A percentile compares a stretch with the other conserved stretches of the same genome.
Evolutionary conservation across 2,113 vertebrate species (phyloP).

Genomic region (Lutjanus erythropterus): DNA sequence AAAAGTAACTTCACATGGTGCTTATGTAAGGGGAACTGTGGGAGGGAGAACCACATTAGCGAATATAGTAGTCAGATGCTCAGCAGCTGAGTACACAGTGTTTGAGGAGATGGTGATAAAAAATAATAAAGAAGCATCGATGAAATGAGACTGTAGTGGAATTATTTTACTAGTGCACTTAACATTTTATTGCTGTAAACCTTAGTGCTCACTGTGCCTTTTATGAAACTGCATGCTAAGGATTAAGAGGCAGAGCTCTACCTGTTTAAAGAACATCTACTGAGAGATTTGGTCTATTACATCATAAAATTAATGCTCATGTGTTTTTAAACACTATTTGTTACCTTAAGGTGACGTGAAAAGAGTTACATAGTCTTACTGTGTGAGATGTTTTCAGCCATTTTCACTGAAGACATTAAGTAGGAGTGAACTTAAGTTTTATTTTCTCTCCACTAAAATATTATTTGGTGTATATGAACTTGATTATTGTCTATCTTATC

Average conservation of each 20-base stretch:
- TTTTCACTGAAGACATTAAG: background rate
- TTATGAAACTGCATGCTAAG: constrained; percentile 1
- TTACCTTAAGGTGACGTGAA: background rate
- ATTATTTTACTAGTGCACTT: background rate
- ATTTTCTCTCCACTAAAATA: background rate
- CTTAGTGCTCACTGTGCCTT: background rate
- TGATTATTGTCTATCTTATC: background rate
- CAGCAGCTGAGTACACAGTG: constrained; percentile 17
- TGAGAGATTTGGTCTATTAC: background rate
- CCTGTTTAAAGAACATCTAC: background rate
- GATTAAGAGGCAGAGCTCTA: background rate
- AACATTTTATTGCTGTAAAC: background rate
- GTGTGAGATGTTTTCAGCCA: background rate
- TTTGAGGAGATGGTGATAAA: constrained; percentile 26
- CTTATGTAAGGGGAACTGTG: constrained; percentile 38
- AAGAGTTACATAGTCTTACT: background rate
- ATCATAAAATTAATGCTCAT: background rate
- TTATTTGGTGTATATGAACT: background rate
- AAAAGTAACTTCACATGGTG: background rate
- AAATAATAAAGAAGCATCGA: background rate
- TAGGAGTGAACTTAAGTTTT: background rate
- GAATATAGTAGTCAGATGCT: constrained; percentile 18
- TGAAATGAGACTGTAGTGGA: constrained; percentile 8
- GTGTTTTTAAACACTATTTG: background rate
- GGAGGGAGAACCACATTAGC: constrained; percentile 15